Percentiles rank a stretch among this genome's conserved stretches.
phyloP scores from a whole-genome alignment of 2,113 vertebrate genomes.

The Ctenomys sociabilis region DNA sequence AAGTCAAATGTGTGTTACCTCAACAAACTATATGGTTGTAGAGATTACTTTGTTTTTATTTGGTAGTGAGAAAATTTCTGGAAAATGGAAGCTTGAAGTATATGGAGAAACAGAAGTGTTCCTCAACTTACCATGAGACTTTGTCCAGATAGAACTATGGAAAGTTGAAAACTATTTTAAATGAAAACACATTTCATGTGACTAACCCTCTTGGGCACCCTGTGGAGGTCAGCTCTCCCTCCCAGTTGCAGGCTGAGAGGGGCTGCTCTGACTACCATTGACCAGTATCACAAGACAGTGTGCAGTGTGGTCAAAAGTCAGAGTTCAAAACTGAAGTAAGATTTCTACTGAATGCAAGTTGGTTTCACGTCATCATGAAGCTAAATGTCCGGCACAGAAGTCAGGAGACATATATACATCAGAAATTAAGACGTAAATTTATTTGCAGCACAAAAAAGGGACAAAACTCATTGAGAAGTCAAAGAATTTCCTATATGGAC shows the following conservation, averaged over 20 bases:
- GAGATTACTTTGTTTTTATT: neutral
- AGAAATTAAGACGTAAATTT: neutral
- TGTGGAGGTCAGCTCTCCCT: no score
- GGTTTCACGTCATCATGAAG: neutral
- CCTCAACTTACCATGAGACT: neutral
- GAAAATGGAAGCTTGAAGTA: neutral
- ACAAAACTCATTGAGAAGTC: neutral
- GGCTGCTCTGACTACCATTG: neutral
- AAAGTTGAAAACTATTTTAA: neutral
- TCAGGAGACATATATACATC: neutral
- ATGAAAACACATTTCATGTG: neutral
- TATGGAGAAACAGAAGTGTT: neutral
- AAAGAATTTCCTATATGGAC: neutral
- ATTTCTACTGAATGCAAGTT: neutral
- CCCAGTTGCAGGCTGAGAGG: rapidly evolving
- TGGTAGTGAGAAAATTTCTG: neutral
- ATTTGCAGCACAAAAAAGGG: neutral
- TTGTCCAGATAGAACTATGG: neutral
- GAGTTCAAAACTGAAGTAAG: neutral
- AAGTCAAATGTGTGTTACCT: constrained; percentile 23
- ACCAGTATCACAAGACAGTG: neutral
- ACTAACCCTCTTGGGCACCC: neutral
- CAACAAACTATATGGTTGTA: neutral
- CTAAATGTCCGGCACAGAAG: neutral
- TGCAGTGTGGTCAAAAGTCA: neutral